Evolutionary conservation across 2,797 vertebrate species (phyloP).

Genomic region (Sphenodon punctatus): DNA sequence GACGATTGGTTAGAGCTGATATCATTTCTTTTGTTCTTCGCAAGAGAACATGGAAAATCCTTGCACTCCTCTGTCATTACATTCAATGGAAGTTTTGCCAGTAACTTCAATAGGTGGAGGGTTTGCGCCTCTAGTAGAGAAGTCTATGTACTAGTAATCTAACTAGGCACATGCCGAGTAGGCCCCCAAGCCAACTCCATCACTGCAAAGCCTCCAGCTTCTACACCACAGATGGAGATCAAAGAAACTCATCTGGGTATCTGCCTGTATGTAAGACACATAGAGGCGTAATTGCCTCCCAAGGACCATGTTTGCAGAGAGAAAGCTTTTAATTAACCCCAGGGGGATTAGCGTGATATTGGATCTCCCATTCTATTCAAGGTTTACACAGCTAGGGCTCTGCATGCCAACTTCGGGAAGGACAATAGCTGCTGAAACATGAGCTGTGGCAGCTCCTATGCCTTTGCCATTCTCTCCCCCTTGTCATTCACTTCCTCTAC

Average conservation of each 20-base stretch:
- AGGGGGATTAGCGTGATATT: not conserved
- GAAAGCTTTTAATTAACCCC: not conserved
- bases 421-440: conserved; percentile 39
- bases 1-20: no score
- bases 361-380: not conserved
- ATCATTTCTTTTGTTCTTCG: no score
- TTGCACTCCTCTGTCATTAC: no score
- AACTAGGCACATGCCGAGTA: no score
- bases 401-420: not conserved
- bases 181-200: not conserved
- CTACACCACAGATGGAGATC: accelerated
- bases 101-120: no score
- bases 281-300: accelerated
- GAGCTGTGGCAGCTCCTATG: conserved; percentile 12
- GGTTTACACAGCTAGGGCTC: not conserved
- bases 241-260: not conserved
- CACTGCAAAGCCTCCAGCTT: not conserved
- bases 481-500: conserved; percentile 8
- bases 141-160: no score
- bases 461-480: not conserved
- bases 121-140: not conserved
- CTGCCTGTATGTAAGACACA: not conserved
- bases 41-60: not conserved
- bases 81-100: no score
- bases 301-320: accelerated